phyloP scores from a whole-genome alignment of 64 coral and sea anemone species.

The Montipora sp. region DNA sequence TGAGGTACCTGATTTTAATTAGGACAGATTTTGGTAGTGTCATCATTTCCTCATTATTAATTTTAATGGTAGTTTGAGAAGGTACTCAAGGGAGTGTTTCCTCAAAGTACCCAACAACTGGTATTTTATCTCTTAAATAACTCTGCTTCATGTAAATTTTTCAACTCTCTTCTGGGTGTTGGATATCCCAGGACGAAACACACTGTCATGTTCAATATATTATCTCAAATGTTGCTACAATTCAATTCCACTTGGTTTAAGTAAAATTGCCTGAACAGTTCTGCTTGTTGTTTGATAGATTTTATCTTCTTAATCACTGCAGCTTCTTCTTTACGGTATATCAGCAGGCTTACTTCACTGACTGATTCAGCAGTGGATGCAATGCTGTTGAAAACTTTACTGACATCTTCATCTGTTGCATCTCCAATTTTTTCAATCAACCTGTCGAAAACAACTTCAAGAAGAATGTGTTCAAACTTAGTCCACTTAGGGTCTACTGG shows the following conservation, averaged over 20 bases:
- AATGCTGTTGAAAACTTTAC: slow-evolving; percentile 45
- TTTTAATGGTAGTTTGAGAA: too few relatives aligned
- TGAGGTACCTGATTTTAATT: too few relatives aligned
- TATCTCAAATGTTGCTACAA: slow-evolving; percentile 1
- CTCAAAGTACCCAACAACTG: too few relatives aligned
- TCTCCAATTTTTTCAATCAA: slow-evolving; percentile 19
- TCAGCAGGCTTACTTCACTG: slow-evolving; percentile 2
- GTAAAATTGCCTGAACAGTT: slow-evolving; percentile 52
- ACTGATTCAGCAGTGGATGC: slow-evolving; percentile 16
- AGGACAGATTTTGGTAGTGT: too few relatives aligned
- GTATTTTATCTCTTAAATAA: too few relatives aligned
- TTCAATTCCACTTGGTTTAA: slow-evolving; percentile 53
- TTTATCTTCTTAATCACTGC: slow-evolving; percentile 13
- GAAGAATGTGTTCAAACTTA: slow-evolving; percentile 40
- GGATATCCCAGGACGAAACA: too few relatives aligned
- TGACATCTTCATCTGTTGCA: slow-evolving; percentile 12
- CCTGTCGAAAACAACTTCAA: slow-evolving; percentile 39
- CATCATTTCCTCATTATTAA: too few relatives aligned
- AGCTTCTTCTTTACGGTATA: neutral
- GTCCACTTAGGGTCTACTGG: slow-evolving; percentile 40
- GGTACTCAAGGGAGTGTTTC: too few relatives aligned
- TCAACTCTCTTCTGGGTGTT: too few relatives aligned
- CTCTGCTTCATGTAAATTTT: too few relatives aligned
- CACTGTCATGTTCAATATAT: too few relatives aligned
- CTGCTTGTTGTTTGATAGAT: slow-evolving; percentile 46